Percentiles rank a stretch among this genome's conserved stretches.
phyloP scores from a whole-genome alignment of 2,797 vertebrate species.

The Pseudochirops corinnae region DNA sequence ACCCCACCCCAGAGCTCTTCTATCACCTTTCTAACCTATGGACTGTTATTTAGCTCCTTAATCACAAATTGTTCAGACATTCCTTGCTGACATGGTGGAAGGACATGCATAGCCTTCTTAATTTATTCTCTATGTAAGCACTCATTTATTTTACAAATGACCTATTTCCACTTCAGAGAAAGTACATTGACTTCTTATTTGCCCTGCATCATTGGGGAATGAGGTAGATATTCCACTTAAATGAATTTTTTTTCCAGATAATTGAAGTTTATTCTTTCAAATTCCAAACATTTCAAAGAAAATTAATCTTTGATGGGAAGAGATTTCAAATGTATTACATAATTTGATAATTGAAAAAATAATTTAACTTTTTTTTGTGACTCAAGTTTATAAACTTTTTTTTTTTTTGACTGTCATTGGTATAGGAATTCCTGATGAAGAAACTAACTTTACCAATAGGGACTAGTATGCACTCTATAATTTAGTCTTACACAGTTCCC shows the following conservation, averaged over 20 bases:
- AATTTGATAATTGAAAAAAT: neutral
- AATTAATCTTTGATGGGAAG: neutral
- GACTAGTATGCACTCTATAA: neutral
- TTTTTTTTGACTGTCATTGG: neutral
- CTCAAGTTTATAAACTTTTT: neutral
- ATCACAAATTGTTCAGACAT: neutral
- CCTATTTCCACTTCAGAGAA: neutral
- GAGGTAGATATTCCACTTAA: neutral
- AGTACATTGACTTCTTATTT: neutral
- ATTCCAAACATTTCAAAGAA: neutral
- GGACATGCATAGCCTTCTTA: neutral
- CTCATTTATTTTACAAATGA: conserved; percentile 2
- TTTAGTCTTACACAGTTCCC: neutral
- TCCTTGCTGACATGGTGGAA: neutral
- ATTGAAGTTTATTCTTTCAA: conserved; percentile 7
- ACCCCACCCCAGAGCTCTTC: neutral
- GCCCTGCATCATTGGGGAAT: neutral
- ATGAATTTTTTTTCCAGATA: conserved; percentile 12
- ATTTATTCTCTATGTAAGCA: neutral
- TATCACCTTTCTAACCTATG: neutral
- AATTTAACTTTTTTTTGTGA: neutral
- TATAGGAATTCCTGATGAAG: neutral
- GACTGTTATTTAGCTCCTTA: neutral
- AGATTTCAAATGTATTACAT: neutral
- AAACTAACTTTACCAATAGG: neutral